Evolutionary conservation across 2,797 vertebrate genomes (phyloP).

Genomic region (Sandelia bainsii): DNA sequence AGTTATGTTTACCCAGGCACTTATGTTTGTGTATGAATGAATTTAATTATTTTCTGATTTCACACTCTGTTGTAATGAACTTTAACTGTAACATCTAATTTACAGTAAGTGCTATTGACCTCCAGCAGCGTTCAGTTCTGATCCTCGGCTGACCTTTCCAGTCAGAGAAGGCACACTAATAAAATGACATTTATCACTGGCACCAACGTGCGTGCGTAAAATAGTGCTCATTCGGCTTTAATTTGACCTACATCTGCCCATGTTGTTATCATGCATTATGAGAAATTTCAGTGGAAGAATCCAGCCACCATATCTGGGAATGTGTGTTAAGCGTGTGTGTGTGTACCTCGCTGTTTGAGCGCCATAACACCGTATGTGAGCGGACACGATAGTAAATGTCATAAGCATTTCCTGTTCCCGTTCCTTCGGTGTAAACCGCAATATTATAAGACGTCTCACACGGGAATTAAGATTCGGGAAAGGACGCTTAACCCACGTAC

Average conservation of each 20-base stretch:
- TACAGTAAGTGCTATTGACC: too few species aligned
- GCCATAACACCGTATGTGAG: slow-evolving; percentile 11
- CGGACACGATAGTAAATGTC: background rate
- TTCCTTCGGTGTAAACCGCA: slow-evolving; percentile 39
- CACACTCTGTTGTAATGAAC: too few species aligned
- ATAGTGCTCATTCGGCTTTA: slow-evolving; percentile 47
- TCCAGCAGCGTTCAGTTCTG: background rate
- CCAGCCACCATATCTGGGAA: background rate
- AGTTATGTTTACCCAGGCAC: too few species aligned
- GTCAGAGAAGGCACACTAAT: background rate
- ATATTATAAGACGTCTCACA: background rate
- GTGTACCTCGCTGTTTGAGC: background rate
- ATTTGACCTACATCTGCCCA: slow-evolving; percentile 53
- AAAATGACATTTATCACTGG: too few species aligned
- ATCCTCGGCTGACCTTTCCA: background rate
- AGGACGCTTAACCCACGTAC: slow-evolving; percentile 26
- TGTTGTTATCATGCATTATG: background rate
- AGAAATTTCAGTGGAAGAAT: slow-evolving; percentile 3
- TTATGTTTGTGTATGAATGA: too few species aligned
- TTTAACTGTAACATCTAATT: too few species aligned
- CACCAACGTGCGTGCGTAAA: too few species aligned
- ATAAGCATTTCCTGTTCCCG: slow-evolving; percentile 44
- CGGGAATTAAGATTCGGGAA: slow-evolving; percentile 23
- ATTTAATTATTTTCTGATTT: background rate
- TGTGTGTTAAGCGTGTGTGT: slow-evolving; percentile 19